phyloP scores from a whole-genome alignment of 1,140 invertebrate species.

The Zaprionus inermis region DNA sequence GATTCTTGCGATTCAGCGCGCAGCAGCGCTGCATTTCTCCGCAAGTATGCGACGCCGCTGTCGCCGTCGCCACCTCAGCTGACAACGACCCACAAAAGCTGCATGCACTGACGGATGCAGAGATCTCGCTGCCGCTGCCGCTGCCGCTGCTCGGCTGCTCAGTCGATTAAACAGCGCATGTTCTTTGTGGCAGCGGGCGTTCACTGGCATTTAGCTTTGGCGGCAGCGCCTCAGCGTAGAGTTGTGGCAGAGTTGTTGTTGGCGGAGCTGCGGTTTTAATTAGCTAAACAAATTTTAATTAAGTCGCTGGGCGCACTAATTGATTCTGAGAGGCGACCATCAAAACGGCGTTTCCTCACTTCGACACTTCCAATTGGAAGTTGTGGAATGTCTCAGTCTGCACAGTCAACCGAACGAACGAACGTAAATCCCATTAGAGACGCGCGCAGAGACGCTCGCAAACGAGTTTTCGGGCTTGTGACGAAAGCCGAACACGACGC shows the following conservation, averaged over 20 bases:
- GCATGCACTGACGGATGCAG: slow-evolving; percentile 43
- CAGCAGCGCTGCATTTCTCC: slow-evolving; percentile 65
- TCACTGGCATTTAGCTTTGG: slow-evolving; percentile 60
- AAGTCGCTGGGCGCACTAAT: slow-evolving; percentile 70
- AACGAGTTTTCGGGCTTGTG: slow-evolving; percentile 48
- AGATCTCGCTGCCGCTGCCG: background rate
- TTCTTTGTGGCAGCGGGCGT: slow-evolving; percentile 58
- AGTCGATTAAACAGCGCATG: slow-evolving; percentile 59
- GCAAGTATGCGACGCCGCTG: slow-evolving; percentile 50
- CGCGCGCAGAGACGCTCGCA: slow-evolving; percentile 17
- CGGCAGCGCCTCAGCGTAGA: slow-evolving; percentile 20
- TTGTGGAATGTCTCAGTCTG: background rate
- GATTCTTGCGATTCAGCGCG: slow-evolving; percentile 55
- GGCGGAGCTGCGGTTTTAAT: slow-evolving; percentile 46
- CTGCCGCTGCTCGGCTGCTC: background rate
- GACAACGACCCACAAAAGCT: slow-evolving; percentile 66
- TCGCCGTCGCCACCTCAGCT: background rate
- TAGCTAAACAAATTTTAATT: slow-evolving; percentile 78
- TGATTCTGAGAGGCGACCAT: slow-evolving; percentile 55
- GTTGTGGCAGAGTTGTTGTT: background rate
- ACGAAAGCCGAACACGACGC: slow-evolving; percentile 41
- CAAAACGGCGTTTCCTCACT: slow-evolving; percentile 26
- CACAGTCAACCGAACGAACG: slow-evolving; percentile 30
- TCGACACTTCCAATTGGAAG: slow-evolving; percentile 14
- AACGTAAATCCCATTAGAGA: slow-evolving; percentile 48